A percentile compares a stretch with the other conserved stretches of the same genome.
phyloP scores from a whole-genome alignment of 1,140 invertebrate genomes.

The Lerema accius region DNA sequence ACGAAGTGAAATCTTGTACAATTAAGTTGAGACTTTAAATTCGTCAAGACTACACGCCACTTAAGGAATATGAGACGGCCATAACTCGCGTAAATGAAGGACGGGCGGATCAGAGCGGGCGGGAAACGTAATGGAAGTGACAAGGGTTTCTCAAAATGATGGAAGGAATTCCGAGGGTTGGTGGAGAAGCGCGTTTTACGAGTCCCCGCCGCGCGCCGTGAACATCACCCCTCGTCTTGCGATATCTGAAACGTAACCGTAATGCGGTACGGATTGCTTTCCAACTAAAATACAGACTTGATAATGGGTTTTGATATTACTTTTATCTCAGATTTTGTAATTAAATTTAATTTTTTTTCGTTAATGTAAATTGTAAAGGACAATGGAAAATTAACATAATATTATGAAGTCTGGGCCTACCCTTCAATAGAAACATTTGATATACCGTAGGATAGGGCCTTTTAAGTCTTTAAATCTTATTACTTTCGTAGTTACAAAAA shows the following conservation, averaged over 20 bases:
- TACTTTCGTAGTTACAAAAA: too few relatives aligned
- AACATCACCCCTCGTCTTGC: slow-evolving; percentile 55
- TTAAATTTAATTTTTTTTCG: too few relatives aligned
- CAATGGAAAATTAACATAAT: too few relatives aligned
- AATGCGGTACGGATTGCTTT: slow-evolving; percentile 25
- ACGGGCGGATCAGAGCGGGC: slow-evolving; percentile 59
- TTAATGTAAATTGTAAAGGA: too few relatives aligned
- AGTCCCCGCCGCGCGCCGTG: slow-evolving; percentile 47
- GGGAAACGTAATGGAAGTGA: slow-evolving; percentile 74
- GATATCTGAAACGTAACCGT: slow-evolving; percentile 34
- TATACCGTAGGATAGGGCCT: too few relatives aligned
- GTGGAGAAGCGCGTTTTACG: slow-evolving; percentile 64
- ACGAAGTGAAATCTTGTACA: slow-evolving; percentile 40
- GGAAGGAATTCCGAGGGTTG: slow-evolving; percentile 67
- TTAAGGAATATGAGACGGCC: slow-evolving; percentile 68
- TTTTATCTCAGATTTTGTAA: too few relatives aligned
- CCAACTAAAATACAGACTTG: slow-evolving; percentile 11
- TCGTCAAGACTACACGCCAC: slow-evolving; percentile 53
- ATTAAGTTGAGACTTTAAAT: slow-evolving; percentile 53
- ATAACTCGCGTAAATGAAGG: slow-evolving; percentile 74
- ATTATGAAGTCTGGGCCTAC: too few relatives aligned
- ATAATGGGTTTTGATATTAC: slow-evolving; percentile 31
- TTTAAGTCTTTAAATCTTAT: too few relatives aligned
- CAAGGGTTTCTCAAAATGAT: slow-evolving; percentile 78
- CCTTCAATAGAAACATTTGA: too few relatives aligned